Conservation (phyloP, 2,888 invertebrate genomes). For the Tinea pellionella region DNA sequence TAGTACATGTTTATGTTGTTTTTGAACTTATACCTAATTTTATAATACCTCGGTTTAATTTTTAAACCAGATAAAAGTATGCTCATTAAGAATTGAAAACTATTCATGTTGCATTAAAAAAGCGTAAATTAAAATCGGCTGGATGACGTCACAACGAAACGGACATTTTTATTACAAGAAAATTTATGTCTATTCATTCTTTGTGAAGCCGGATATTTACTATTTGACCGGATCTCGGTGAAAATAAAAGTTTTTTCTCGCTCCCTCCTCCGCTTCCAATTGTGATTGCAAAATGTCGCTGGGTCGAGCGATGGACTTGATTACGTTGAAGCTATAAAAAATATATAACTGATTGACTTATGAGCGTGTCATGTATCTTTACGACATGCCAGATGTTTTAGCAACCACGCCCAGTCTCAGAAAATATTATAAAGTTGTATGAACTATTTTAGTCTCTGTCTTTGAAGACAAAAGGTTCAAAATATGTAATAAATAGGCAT, state of each 20-base stretch:
- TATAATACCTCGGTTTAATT: too few species aligned
- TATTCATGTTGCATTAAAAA: too few species aligned
- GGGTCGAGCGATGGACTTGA: background rate
- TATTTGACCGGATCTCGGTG: background rate
- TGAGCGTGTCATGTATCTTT: background rate
- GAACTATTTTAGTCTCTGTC: too few species aligned
- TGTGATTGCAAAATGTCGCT: background rate
- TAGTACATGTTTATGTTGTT: too few species aligned
- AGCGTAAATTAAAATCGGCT: background rate
- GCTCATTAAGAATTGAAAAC: too few species aligned
- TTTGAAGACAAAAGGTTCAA: too few species aligned
- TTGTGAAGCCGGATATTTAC: background rate
- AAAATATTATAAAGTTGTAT: too few species aligned
- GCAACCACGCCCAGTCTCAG: background rate
- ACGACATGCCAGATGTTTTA: background rate
- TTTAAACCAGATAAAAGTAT: too few species aligned
- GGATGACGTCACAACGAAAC: background rate
- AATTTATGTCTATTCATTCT: background rate
- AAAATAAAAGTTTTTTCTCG: background rate
- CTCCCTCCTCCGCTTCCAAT: background rate
- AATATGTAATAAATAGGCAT: too few species aligned
- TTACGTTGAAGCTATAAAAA: background rate
- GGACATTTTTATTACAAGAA: background rate
- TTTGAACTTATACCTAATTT: too few species aligned
- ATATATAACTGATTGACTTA: background rate